Percentiles rank a stretch among this genome's conserved stretches.
Evolutionary conservation across 2,888 invertebrate species (phyloP).

Genomic region (Drosophila niveifrons): DNA sequence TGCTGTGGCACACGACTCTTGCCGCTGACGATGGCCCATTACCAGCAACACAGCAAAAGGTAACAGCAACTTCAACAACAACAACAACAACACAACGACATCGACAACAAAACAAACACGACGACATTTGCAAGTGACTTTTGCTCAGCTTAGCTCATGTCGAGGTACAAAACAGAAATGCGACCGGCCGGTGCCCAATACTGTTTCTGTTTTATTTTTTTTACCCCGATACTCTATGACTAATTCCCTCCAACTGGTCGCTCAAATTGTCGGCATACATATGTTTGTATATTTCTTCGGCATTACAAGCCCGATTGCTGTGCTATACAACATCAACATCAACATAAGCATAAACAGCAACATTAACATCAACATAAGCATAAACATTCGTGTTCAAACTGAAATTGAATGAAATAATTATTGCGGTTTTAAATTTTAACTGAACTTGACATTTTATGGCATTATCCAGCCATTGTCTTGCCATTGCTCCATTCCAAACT

Average conservation of each 20-base stretch:
- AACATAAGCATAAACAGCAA: slow-evolving; percentile 30
- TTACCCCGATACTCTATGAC: slow-evolving; percentile 58
- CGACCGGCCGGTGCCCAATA: slow-evolving; percentile 65
- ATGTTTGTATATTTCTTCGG: slow-evolving; percentile 3
- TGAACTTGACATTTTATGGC: slow-evolving; percentile 77
- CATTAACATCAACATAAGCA: slow-evolving; percentile 43
- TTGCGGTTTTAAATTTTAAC: slow-evolving; percentile 57
- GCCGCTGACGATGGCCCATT: slow-evolving; percentile 57
- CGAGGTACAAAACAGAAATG: slow-evolving; percentile 43
- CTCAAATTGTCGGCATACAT: slow-evolving; percentile 19
- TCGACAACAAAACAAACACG: slow-evolving; percentile 44
- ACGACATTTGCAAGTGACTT: slow-evolving; percentile 61
- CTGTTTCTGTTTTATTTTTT: slow-evolving; percentile 4
- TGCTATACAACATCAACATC: slow-evolving; percentile 15
- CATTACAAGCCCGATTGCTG: slow-evolving; percentile 40
- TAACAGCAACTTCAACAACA: slow-evolving; percentile 26
- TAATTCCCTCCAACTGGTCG: slow-evolving; percentile 59
- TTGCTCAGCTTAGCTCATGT: slow-evolving; percentile 46
- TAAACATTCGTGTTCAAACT: slow-evolving; percentile 73
- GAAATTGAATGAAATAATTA: slow-evolving; percentile 78
- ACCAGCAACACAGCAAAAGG: slow-evolving; percentile 31
- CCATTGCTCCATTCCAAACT: neutral
- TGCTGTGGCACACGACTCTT: slow-evolving; percentile 68
- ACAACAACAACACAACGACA: slow-evolving; percentile 26
- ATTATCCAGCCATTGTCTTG: slow-evolving; percentile 36